A percentile compares a stretch with the other conserved stretches of the same genome.
phyloP scores from a whole-genome alignment of 2,888 invertebrate species.

The Eubasilissa splendida region DNA sequence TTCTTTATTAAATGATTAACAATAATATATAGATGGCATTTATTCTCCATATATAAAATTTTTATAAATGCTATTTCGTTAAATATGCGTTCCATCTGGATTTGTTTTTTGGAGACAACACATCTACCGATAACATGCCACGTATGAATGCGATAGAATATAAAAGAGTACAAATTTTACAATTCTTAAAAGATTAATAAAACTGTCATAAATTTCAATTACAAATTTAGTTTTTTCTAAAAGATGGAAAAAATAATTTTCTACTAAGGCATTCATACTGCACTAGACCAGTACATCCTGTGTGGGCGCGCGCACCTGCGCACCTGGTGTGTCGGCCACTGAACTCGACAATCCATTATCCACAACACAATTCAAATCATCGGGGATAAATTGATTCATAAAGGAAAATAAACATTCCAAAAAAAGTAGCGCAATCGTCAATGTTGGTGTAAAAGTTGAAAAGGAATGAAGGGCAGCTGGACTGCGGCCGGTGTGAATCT shows the following conservation, averaged over 20 bases:
- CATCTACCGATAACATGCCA: constrained; percentile 6
- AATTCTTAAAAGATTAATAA: constrained; percentile 14
- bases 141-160: constrained; percentile 39
- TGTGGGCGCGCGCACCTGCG: neutral
- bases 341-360: constrained; percentile 14
- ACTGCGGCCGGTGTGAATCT: neutral
- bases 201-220: constrained; percentile 20
- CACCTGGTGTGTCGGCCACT: neutral
- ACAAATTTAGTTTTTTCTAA: constrained; percentile 24
- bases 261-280: constrained; percentile 44
- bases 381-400: constrained; percentile 36
- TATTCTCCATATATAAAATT: constrained; percentile 15
- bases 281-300: neutral
- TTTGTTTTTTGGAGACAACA: neutral
- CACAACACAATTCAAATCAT: neutral
- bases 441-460: constrained; percentile 46
- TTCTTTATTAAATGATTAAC: constrained; percentile 31
- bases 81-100: neutral
- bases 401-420: constrained; percentile 51
- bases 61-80: constrained; percentile 29
- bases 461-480: constrained; percentile 4
- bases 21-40: constrained; percentile 31
- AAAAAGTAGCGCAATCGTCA: constrained; percentile 50
- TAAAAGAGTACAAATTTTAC: constrained; percentile 22
- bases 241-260: constrained; percentile 22